Conservation (phyloP, 1,140 invertebrate genomes). For the Mamestra configurata region DNA sequence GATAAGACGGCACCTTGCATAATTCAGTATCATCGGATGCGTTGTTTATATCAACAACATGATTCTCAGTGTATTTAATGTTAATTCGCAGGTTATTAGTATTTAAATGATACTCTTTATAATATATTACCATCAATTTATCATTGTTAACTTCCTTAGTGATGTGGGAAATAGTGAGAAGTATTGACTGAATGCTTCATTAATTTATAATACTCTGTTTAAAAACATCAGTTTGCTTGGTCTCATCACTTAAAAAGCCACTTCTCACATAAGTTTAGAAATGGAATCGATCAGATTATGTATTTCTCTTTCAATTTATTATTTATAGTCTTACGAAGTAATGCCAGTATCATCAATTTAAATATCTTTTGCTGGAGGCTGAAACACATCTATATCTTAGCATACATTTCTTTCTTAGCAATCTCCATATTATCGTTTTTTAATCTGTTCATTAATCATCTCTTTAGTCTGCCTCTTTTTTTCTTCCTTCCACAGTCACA, state of each 20-base stretch:
- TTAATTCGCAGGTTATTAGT: constrained; percentile 17
- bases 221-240: background rate
- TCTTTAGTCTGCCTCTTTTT: no score
- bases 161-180: background rate
- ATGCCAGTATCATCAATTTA: no score
- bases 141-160: constrained; percentile 2
- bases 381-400: no score
- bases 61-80: constrained; percentile 6
- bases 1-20: background rate
- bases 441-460: no score
- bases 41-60: background rate
- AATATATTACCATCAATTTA: constrained; percentile 35
- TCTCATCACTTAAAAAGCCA: background rate
- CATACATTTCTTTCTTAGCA: no score
- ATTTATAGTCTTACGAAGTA: no score
- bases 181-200: background rate
- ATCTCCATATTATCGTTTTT: no score
- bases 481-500: no score
- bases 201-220: background rate
- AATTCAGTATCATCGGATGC: background rate
- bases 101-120: constrained; percentile 11
- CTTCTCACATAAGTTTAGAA: no score
- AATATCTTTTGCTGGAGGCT: no score
- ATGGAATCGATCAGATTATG: no score
- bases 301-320: no score